Base-by-base conservation (phyloP, 2,113 vertebrate genomes). In the Thalassarche chlororhynchos region DNA sequence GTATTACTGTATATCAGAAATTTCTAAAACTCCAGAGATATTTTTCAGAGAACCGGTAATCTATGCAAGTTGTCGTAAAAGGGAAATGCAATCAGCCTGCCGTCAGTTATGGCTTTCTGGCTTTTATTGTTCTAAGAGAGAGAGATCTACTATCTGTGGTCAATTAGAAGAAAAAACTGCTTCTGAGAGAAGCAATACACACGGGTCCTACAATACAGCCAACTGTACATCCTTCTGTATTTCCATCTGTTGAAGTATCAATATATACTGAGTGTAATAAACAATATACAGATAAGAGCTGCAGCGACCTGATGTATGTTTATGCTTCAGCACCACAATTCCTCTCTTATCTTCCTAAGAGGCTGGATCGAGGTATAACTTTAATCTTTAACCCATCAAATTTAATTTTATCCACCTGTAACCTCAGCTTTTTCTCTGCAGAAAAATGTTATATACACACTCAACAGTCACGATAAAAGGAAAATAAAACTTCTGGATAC, bases 401-500 rank as follows among this genome's bases (percentile, higher is more conserved):
- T 92, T 89, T 93, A 70, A 87, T 95, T 97, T 95, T 87, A 82
- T 31, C 36, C 40, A 81, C 36, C 84, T 84, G 81, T 87, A 87
- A 97, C 17, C 19, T 79, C 79, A 94, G 52, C n/a, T 68, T 87
- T 96, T 94, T 89, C 54, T 52, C 57, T 69, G 47, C 24, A 95
- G 78, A 97, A 96, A 76, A 95, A 81, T 47, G 29, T 95, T 54
- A 75, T 94, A 64, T 46, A 57, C 38, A 87, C 31, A 55, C 25
- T 66, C 75, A 91, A 87, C 58, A 76, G 76, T 72, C 88, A 89
- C 7, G 69, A 78, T 92, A 90, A 98, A 97, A 98, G 89, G 55
- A 80, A 94, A 97, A 95, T 42, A 95, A 95, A 79, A 85, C 80
- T 95, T 96, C 93, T 96, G 84, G 83, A 97, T 95, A 84, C 89